Conservation (phyloP, 1,140 invertebrate genomes). For the Homalodisca vitripennis region DNA sequence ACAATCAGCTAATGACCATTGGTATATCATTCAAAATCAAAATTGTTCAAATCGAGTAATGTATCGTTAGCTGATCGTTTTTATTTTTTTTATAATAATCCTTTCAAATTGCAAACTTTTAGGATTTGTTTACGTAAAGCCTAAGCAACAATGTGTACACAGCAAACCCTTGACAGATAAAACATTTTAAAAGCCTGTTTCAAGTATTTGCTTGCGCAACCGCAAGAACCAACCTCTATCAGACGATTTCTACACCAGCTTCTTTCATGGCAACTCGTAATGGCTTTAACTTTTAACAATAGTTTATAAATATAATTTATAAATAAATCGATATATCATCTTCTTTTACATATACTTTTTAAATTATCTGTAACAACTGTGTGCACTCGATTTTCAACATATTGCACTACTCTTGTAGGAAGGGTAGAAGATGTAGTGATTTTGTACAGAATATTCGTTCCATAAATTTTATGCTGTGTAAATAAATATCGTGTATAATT, state of each 20-base stretch:
- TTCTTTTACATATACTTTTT: conserved; percentile 22
- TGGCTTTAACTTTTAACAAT: conserved; percentile 25
- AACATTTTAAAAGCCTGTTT: neutral
- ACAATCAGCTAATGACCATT: too few relatives aligned
- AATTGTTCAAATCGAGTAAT: too few relatives aligned
- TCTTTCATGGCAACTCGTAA: conserved; percentile 21
- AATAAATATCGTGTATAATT: conserved; percentile 16
- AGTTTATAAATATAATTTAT: conserved; percentile 26
- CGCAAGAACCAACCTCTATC: conserved; percentile 11
- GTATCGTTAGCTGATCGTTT: too few relatives aligned
- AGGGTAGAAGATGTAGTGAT: neutral
- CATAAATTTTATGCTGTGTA: neutral
- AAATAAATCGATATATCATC: conserved; percentile 22
- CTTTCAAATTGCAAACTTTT: too few relatives aligned
- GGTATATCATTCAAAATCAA: too few relatives aligned
- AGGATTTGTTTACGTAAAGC: too few relatives aligned
- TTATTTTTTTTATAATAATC: too few relatives aligned
- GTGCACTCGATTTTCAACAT: neutral
- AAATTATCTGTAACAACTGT: conserved; percentile 18
- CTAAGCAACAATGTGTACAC: too few relatives aligned
- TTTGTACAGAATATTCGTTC: neutral
- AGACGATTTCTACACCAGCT: neutral
- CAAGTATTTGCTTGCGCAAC: neutral
- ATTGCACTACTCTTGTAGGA: conserved; percentile 10
- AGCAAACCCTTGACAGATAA: too few relatives aligned